Conservation (phyloP, 2,888 invertebrate genomes). For the Plagiodera versicolora region DNA sequence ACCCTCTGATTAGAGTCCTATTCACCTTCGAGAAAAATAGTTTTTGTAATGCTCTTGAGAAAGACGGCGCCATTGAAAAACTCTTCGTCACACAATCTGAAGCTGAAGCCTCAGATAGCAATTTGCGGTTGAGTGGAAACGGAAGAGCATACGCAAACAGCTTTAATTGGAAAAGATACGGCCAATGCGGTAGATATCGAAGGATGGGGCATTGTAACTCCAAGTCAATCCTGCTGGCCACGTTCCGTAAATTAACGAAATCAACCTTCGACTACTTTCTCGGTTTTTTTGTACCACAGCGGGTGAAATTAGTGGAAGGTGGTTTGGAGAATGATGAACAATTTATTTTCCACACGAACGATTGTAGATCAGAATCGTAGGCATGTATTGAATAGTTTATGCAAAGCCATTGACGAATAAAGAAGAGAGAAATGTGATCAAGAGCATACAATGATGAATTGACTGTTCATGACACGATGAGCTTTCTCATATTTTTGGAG, state of each 20-base stretch:
- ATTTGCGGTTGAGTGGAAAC: conserved; percentile 21
- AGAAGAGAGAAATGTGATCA: too few species aligned
- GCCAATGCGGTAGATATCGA: conserved; percentile 19
- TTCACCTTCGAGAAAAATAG: neutral
- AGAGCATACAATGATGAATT: too few species aligned
- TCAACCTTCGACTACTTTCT: conserved; percentile 17
- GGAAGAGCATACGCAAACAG: conserved; percentile 24
- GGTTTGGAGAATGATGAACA: neutral
- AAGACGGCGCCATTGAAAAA: neutral
- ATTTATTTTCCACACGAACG: too few species aligned
- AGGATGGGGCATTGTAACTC: conserved; percentile 13
- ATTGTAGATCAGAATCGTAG: too few species aligned
- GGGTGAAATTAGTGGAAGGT: neutral
- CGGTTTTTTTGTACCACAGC: neutral
- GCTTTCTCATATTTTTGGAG: too few species aligned
- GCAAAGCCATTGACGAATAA: too few species aligned
- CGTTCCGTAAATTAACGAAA: conserved; percentile 25
- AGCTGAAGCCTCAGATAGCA: conserved; percentile 20
- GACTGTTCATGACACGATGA: too few species aligned
- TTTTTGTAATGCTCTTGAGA: neutral
- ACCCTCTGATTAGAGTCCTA: neutral
- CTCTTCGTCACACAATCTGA: conserved; percentile 11
- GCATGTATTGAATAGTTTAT: too few species aligned
- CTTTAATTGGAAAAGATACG: conserved; percentile 26
- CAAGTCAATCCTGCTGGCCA: conserved; percentile 9